Evolutionary conservation across 2,888 invertebrate genomes (phyloP), one percentile per base, ranked within the genome.

Genomic region (Podotricha telesiphe): DNA sequence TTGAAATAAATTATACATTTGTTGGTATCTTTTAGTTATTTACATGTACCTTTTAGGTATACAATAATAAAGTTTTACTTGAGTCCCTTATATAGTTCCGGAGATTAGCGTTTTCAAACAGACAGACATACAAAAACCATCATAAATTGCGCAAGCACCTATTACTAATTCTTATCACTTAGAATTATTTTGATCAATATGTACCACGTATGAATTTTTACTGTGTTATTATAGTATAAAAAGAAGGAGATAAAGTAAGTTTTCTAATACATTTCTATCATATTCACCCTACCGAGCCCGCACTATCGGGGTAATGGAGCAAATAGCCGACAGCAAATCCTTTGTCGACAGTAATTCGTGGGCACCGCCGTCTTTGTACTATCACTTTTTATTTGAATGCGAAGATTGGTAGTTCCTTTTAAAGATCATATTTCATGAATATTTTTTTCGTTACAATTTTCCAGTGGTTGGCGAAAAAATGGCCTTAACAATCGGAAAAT

Each of bases 301-400:
- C 75, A 76, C 82, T 86, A 84, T 86, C 85, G 79, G 75, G 71
- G 81, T 87, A 87, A 88, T 87, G 82, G 82, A 72, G 82, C 82
- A 87, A 88, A 88, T 85, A 88, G 83, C 88, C 80, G 70, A 67
- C 76, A 73, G 83, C 84, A 71, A 79, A 79, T 80, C 78, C 84
- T 86, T 86, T 87, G 84, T 85, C 73, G 74, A 67, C 74, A 73
- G 75, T 79, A 79, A 86, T 82, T 83, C 83, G 82, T 82, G 85
- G 86, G 83, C 85, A 84, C 80, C 78, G 64, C 67, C 69, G 72
- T 71, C 73, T 73, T 72, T 73, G 71, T 73, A 65, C 72, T 70
- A 73, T 70, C 72, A 72, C 71, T 70, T 75, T 70, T 72, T 74
- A 69, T 73, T 73, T 73, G 67, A 62, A 62, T 62, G 48, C 48